phyloP scores from a whole-genome alignment of 1,140 invertebrate genomes.

The Eumaeus atala region DNA sequence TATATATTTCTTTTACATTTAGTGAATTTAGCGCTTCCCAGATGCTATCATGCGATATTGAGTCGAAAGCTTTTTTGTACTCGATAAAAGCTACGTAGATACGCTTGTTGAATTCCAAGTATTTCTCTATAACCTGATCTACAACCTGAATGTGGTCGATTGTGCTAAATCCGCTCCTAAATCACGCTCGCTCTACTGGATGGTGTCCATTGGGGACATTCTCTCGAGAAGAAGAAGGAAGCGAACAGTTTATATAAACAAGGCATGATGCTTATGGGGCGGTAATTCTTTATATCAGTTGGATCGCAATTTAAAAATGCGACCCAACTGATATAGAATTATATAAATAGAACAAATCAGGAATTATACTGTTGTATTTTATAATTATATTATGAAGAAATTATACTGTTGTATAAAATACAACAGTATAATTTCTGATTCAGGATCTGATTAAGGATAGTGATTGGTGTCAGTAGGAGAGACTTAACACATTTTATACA shows the following conservation, averaged over 20 bases:
- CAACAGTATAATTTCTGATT: too few species aligned
- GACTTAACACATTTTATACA: neutral
- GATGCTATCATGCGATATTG: constrained; percentile 1
- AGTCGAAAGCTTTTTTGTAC: neutral
- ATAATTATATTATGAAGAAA: too few species aligned
- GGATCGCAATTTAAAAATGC: too few species aligned
- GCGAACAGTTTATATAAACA: too few species aligned
- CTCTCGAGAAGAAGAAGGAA: neutral
- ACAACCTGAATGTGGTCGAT: neutral
- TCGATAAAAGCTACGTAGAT: neutral
- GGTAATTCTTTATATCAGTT: too few species aligned
- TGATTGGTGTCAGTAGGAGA: constrained; percentile 1
- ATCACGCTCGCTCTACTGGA: neutral
- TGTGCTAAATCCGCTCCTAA: neutral
- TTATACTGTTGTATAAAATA: too few species aligned
- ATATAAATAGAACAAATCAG: too few species aligned
- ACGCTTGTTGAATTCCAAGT: neutral
- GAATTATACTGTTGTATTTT: too few species aligned
- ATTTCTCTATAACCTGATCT: neutral
- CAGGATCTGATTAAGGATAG: too few species aligned
- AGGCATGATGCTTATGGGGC: too few species aligned
- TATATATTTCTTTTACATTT: constrained; percentile 21
- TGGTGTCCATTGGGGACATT: neutral
- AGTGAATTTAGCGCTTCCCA: too few species aligned
- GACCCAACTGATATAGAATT: too few species aligned